A percentile compares a stretch with the other conserved stretches of the same genome.
Evolutionary conservation across 2,888 invertebrate species (phyloP).

Genomic region (Tachina grossa): DNA sequence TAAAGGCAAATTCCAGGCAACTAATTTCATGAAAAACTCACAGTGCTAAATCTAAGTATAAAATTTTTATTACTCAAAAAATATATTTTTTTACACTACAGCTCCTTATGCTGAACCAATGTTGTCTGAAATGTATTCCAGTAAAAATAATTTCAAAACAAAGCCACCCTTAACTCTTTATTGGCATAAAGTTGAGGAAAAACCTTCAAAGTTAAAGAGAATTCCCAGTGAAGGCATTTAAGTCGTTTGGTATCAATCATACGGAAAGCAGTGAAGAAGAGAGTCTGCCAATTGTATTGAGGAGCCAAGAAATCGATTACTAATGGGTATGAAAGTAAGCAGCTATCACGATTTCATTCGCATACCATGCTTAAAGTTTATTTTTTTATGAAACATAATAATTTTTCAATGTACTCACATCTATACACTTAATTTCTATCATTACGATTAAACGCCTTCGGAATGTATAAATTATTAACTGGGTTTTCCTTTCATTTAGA

Average conservation of each 20-base stretch:
- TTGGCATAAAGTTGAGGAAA: slow-evolving; percentile 58
- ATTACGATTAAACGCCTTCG: too few species aligned
- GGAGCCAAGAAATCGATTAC: not conserved
- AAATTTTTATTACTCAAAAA: not conserved
- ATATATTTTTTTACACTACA: not conserved
- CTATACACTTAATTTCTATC: too few species aligned
- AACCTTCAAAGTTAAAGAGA: not conserved
- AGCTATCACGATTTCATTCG: not conserved
- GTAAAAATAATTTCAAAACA: not conserved
- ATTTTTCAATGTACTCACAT: too few species aligned
- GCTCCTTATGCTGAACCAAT: slow-evolving; percentile 41
- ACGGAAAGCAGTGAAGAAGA: not conserved
- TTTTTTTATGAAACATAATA: too few species aligned
- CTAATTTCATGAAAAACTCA: too few species aligned
- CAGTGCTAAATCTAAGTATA: not conserved
- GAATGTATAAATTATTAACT: too few species aligned
- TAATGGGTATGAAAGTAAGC: not conserved
- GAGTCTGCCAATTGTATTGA: not conserved
- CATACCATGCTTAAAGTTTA: too few species aligned
- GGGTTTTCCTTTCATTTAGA: too few species aligned
- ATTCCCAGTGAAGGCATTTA: slow-evolving; percentile 3
- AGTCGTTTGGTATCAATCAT: slow-evolving; percentile 4
- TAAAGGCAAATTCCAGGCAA: too few species aligned
- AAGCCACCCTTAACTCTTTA: slow-evolving; percentile 42
- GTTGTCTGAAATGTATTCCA: slow-evolving; percentile 36